phyloP scores from a whole-genome alignment of 2,888 invertebrate species.

The Ditula angustiorana region DNA sequence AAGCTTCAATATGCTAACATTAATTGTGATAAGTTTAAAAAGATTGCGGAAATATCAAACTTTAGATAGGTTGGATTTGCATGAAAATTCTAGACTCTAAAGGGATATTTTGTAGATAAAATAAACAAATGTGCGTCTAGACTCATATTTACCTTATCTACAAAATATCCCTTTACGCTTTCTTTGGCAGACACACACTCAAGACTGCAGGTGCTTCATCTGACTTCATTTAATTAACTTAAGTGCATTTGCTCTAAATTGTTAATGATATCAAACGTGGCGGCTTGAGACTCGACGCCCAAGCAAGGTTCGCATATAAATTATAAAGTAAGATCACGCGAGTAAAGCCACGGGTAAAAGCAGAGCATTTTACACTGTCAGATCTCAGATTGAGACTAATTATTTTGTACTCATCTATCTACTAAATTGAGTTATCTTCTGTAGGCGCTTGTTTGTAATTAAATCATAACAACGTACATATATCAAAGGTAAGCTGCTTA shows the following conservation, averaged over 20 bases:
- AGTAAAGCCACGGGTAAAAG: too few species aligned
- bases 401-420: slow-evolving; percentile 12
- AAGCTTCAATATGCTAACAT: too few species aligned
- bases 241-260: slow-evolving; percentile 59
- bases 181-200: slow-evolving; percentile 17
- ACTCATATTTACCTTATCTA: too few species aligned
- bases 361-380: too few species aligned
- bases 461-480: slow-evolving; percentile 1
- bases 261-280: slow-evolving; percentile 54
- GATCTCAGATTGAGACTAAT: not conserved
- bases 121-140: too few species aligned
- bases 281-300: slow-evolving; percentile 45
- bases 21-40: too few species aligned
- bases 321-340: too few species aligned
- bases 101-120: too few species aligned
- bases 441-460: slow-evolving; percentile 1
- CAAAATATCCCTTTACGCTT: not conserved
- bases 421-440: slow-evolving; percentile 11
- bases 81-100: too few species aligned
- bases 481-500: slow-evolving; percentile 21
- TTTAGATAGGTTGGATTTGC: too few species aligned
- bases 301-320: not conserved
- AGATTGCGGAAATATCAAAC: too few species aligned
- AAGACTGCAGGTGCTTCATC: slow-evolving; percentile 47
- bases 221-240: slow-evolving; percentile 54